Evolutionary conservation across 2,888 invertebrate species (phyloP), one percentile per base, ranked within the genome.

Genomic region (Rhingia campestris): DNA sequence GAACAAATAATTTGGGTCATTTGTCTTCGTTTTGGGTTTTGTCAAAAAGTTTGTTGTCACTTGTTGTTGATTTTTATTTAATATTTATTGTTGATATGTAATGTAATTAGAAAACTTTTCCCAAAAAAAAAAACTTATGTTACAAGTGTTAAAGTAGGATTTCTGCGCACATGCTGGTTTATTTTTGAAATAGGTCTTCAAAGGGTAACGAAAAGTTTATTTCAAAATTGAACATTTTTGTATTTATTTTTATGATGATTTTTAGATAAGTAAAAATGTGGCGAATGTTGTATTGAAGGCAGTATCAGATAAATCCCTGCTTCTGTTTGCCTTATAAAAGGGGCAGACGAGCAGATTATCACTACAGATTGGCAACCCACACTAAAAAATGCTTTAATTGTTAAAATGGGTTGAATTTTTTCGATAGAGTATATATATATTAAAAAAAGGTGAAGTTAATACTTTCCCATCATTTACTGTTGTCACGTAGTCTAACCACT

Each of bases 21-120:
- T 76, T 81, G 72, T 76, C 70, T 70, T 72, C 76, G 59, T 76
- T 81, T 61, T 35, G 58, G 9, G 30, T 22, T 2, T 49, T 66
- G 53, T 7, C 53, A 47, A 70, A 70, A 81, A 70, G 64, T 76
- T 76, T 53, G 53, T 45, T 66, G 70, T 76, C 70, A 61, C 39
- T 76, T 67, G 45, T 53, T 35, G 43, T 41, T 49, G 10, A 12
- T 70, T 80, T 58, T 47, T 12, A 45, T 37, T 37, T 45, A 64
- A 39, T 22, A 35, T 56, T 35, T 10, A 10, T 22, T 73, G 53
- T 79, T 54, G 73, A 67, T 61, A 22, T 45, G 81, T 41, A 12
- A 51, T 53, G 37, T 75, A 58, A 64, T 73, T 80, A 80, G 43
- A 74, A 81, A 69, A 35, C 41, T 14, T 70, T 70, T 39, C 9